A percentile compares a stretch with the other conserved stretches of the same genome.
Conservation (phyloP, 2,888 invertebrate genomes). For the Pyralis farinalis region DNA sequence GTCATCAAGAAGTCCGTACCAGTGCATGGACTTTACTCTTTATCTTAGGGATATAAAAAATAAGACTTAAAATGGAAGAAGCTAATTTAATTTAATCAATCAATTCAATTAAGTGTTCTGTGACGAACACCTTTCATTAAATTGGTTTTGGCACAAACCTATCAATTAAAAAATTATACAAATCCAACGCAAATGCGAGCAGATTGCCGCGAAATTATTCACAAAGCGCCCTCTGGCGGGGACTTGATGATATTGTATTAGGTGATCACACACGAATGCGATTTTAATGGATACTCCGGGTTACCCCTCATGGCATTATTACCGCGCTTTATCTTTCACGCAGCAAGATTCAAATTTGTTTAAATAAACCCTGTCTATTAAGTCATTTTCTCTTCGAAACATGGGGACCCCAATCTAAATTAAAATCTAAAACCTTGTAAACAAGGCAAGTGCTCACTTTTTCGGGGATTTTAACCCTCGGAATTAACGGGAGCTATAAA, state of each 20-base stretch:
- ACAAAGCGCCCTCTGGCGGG: slow-evolving; percentile 67
- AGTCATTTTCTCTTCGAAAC: slow-evolving; percentile 39
- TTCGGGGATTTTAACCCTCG: slow-evolving; percentile 81
- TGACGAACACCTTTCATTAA: slow-evolving; percentile 18
- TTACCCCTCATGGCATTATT: slow-evolving; percentile 38
- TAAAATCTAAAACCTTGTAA: slow-evolving; percentile 83
- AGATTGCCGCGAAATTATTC: slow-evolving; percentile 80
- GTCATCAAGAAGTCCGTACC: too few relatives aligned
- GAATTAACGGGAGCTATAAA: slow-evolving; percentile 76
- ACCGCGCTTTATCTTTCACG: slow-evolving; percentile 27
- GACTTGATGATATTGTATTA: slow-evolving; percentile 82
- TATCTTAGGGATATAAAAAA: too few relatives aligned
- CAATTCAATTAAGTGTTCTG: not conserved
- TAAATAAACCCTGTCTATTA: slow-evolving; percentile 41
- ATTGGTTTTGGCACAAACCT: slow-evolving; percentile 23
- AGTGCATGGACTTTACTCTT: too few relatives aligned
- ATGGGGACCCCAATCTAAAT: slow-evolving; percentile 78
- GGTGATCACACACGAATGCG: slow-evolving; percentile 81
- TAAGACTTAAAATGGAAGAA: too few relatives aligned
- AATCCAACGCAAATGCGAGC: slow-evolving; percentile 69
- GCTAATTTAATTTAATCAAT: too few relatives aligned
- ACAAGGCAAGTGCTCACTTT: slow-evolving; percentile 83
- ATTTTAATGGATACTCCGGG: slow-evolving; percentile 73
- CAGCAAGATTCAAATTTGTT: slow-evolving; percentile 40
- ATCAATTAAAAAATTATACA: slow-evolving; percentile 56